These are phyloP conservation scores for Theocolax elegans DNA, from an alignment of 1,140 invertebrate genomes.

Conservation along the genomic window DNA sequence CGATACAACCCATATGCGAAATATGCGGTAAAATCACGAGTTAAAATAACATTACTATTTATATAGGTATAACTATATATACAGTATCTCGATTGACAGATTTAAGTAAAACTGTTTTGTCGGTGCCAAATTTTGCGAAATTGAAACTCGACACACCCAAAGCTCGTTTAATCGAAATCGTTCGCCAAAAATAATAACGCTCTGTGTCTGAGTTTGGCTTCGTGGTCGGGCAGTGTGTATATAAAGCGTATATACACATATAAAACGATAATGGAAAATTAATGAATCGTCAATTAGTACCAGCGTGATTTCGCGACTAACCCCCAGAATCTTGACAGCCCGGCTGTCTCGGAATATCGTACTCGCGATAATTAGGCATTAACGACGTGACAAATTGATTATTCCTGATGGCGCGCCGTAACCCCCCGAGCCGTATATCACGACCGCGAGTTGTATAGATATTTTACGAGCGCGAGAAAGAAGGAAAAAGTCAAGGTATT, in stretches of 20 bases:
- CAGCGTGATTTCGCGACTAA: constrained; percentile 1
- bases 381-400: constrained; percentile 37
- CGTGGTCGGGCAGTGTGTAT: no score
- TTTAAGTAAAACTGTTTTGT: no score
- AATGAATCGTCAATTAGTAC: constrained; percentile 26
- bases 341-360: constrained; percentile 18
- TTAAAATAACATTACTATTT: no score
- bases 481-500: no score
- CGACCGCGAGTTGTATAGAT: not conserved
- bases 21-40: no score
- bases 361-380: constrained; percentile 28
- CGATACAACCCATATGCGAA: no score
- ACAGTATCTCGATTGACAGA: no score
- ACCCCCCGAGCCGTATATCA: constrained; percentile 7
- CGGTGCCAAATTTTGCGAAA: no score
- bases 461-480: not conserved
- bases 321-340: not conserved
- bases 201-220: not conserved
- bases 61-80: no score
- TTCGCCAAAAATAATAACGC: constrained; percentile 30
- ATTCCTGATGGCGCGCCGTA: not conserved
- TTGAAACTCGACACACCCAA: not conserved
- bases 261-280: constrained; percentile 19
- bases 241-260: no score
- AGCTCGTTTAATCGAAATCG: not conserved